Evolutionary conservation across 2,113 vertebrate species (phyloP), one percentile per base, ranked within the genome.

Genomic region (Eurystomus gularis): DNA sequence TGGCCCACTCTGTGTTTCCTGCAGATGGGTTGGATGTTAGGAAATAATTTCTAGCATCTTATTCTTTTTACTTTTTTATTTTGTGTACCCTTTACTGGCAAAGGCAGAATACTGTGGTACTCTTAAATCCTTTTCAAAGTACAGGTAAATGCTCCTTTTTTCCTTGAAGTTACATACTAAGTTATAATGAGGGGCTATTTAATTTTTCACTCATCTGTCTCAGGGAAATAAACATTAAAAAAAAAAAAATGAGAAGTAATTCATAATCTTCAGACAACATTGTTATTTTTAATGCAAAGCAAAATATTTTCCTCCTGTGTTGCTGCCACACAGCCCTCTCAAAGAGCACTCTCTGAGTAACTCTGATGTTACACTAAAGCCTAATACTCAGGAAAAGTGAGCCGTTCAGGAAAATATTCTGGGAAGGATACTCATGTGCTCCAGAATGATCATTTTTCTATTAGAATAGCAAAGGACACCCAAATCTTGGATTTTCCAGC

Each of bases 291-390:
- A 68, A 78, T 60, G 44, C 0, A 5, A 86, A 40, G 17, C 11
- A 77, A 92, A 86, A 86, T 73, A 75, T 58, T 92, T 96, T 97
- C 60, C 64, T 49, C 77, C 68, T 62, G 10, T 61, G 17, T 70
- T 86, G 35, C 60, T 88, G 55, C 42, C 39, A 37, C 52, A 44
- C 29, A 92, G 48, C 20, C 26, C 31, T 94, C 66, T 35, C 65
- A 79, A 88, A 77, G 40, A 88, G 44, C 23, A 31, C 35, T 86
- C 76, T 37, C 26, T 90, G 35, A 68, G 24, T 90, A 79, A 76
- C 42, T 79, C 55, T 75, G 37, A n/a, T 84, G 33, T 29, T 85
- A 68, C 26, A 29, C 55, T 73, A 39, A 88, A 92, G 58, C 15
- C 44, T 49, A 69, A 60, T 10, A 35, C 19, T 46, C 42, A 55